phyloP scores from a whole-genome alignment of 92 coral and sea anemone genomes.

The Virgularia gustaviana region DNA sequence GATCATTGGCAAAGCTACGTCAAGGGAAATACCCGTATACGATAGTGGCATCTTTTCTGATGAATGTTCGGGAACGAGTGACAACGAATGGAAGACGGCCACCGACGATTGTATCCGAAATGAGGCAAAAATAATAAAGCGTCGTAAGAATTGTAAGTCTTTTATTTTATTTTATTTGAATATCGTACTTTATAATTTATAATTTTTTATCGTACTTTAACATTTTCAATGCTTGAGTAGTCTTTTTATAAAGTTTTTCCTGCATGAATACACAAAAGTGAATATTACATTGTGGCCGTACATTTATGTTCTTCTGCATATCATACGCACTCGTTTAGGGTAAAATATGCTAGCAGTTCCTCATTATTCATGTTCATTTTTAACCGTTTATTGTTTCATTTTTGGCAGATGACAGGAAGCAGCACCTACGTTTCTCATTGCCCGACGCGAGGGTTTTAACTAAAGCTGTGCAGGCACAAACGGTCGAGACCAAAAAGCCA shows the following conservation, averaged over 20 bases:
- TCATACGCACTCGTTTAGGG: background rate
- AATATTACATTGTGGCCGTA: too few relatives aligned
- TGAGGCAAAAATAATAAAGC: too few relatives aligned
- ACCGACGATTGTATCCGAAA: background rate
- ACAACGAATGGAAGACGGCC: background rate
- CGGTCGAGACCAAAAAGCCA: conserved; percentile 67
- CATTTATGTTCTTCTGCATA: background rate
- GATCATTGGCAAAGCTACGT: conserved; percentile 9
- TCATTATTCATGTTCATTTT: background rate
- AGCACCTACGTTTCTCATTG: conserved; percentile 14
- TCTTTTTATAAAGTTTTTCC: too few relatives aligned
- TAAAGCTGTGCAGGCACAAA: conserved; percentile 74
- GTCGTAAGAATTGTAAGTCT: too few relatives aligned
- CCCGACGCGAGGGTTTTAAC: conserved; percentile 62
- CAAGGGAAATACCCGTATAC: conserved; percentile 11
- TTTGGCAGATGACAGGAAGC: too few relatives aligned
- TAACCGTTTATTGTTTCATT: background rate
- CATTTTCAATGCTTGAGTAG: background rate
- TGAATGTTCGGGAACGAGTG: conserved; percentile 10
- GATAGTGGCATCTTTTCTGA: conserved; percentile 29
- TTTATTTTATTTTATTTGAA: background rate
- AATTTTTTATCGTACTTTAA: background rate
- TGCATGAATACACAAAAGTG: too few relatives aligned
- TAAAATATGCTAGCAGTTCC: background rate
- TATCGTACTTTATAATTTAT: background rate